Evolutionary conservation across 92 coral and sea anemone species (phyloP), one percentile per base, ranked within the genome.

Genomic region (Epizoanthus illoricatus): DNA sequence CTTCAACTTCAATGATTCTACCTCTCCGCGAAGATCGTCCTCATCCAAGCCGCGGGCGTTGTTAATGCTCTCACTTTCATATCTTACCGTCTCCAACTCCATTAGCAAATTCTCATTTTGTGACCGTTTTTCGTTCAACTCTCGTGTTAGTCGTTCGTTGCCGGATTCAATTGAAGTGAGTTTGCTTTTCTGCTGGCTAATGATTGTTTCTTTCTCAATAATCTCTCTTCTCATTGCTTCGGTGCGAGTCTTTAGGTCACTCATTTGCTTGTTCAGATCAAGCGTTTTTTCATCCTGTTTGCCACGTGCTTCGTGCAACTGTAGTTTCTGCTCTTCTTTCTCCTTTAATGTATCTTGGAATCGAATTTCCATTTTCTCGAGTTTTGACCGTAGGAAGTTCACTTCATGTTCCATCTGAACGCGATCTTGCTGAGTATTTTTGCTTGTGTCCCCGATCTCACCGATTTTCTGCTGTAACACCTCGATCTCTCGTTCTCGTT

Each of bases 191-290:
- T 94, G 83, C 69, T 97, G 98, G 72, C 79, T 87, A 45, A 97
- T 86, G 73, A 79, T 92, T 64, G 90, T 93, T 76, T 87, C 86
- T 81, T 92, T 93, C 74, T 97, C 98, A 61, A 85, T 86, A 5
- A 82, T 81, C 69, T 93, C 97, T 81, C 92, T 79, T 71, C 94
- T 84, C 70, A 81, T 88, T 39, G 88, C 92, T 49, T 93, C 97
- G 56, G 86, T 85, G 47, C 88, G 89, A 19, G 84, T 91, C 74
- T 93, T 91, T 3, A 93, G 70, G 65, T 91, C 94, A 63, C 83
- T 86, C 20, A 93, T 76, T 56, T 87, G 94, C 61, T 94, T 84
- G 40, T 67, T 83, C 5, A 88, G 82, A 23, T 81, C 91, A 66
- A 84, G 84, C 1, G 92, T 75, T 15, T 88, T 90, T 71, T 89